Evolutionary conservation across 2,888 invertebrate genomes (phyloP).

Genomic region (Norana najaformis): DNA sequence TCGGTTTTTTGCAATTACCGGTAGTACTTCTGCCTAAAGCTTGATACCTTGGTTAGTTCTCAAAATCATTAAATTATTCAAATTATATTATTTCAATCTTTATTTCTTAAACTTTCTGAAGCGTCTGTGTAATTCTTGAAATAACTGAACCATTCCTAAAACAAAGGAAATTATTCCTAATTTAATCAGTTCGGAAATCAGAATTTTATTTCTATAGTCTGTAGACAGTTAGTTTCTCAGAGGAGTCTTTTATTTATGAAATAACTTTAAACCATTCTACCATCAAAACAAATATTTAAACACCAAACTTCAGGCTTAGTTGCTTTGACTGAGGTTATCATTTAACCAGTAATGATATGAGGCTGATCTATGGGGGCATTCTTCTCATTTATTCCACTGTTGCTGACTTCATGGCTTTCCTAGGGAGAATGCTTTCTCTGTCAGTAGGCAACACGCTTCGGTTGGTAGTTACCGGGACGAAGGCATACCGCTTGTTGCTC

Average conservation of each 20-base stretch:
- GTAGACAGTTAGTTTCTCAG: neutral
- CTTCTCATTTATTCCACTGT: neutral
- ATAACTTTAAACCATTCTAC: neutral
- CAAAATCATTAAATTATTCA: no score
- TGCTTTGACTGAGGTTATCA: neutral
- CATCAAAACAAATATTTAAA: neutral
- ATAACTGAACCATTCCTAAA: neutral
- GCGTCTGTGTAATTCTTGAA: no score
- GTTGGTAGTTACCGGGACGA: neutral
- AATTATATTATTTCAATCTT: no score
- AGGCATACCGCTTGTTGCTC: no score
- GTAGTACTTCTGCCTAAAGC: no score
- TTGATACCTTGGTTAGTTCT: no score
- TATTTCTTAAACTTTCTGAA: no score
- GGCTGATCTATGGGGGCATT: neutral
- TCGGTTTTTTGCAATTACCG: no score
- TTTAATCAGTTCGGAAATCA: neutral
- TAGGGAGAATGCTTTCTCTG: neutral
- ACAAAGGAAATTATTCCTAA: neutral
- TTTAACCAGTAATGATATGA: neutral
- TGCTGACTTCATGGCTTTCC: neutral
- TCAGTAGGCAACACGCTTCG: neutral
- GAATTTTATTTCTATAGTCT: neutral
- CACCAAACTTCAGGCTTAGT: neutral
- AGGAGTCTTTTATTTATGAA: neutral